Percentiles rank a stretch among this genome's conserved stretches.
Evolutionary conservation across 2,797 vertebrate genomes (phyloP).

Genomic region (Carcharodon carcharias): DNA sequence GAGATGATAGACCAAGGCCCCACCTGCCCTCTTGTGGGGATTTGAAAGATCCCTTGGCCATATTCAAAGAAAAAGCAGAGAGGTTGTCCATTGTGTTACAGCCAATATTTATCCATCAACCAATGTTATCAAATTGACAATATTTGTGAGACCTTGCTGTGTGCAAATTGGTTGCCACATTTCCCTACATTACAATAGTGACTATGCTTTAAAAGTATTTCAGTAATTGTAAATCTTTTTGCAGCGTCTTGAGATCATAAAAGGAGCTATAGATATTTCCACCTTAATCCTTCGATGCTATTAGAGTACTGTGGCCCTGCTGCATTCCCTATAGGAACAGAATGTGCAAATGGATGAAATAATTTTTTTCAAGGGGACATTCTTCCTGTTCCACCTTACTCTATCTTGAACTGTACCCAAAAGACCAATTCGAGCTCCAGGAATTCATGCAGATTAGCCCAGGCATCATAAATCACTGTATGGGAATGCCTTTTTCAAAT

Average conservation of each 20-base stretch:
- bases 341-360: neutral
- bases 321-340: neutral
- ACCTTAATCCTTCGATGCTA: neutral
- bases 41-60: too few species aligned
- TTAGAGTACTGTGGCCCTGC: neutral
- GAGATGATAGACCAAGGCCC: too few species aligned
- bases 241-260: neutral
- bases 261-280: neutral
- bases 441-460: neutral
- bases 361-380: neutral
- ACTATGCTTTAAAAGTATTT: too few species aligned
- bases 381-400: neutral
- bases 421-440: neutral
- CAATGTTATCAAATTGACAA: neutral
- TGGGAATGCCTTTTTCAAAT: neutral
- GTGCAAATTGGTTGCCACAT: too few species aligned
- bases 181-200: too few species aligned
- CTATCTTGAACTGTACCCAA: neutral
- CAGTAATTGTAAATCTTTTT: too few species aligned
- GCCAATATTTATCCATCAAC: too few species aligned
- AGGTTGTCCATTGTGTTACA: too few species aligned
- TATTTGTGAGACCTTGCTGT: too few species aligned
- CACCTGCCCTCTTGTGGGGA: too few species aligned
- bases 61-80: too few species aligned
- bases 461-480: neutral